These are phyloP conservation scores for Drosophila sechellia DNA, from an alignment of 1,140 invertebrate genomes.

Conservation along the genomic window DNA sequence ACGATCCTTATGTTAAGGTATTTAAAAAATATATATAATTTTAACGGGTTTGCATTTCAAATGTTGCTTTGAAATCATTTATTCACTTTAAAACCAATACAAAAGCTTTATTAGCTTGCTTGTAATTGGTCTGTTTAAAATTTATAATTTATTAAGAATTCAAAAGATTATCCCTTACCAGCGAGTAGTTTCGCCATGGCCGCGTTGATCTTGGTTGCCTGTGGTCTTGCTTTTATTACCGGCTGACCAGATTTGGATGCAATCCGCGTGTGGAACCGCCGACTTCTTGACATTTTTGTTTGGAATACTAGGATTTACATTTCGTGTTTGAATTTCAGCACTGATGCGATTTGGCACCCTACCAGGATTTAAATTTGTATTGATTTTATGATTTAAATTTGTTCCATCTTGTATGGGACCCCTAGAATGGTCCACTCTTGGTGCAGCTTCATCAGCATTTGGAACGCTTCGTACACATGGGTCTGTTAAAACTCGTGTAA, in stretches of 20 bases:
- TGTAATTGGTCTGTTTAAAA: background rate
- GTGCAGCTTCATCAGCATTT: background rate
- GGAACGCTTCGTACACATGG: background rate
- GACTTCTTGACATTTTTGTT: background rate
- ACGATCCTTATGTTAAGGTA: background rate
- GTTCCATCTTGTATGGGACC: background rate
- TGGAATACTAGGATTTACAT: background rate
- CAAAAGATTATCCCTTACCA: constrained; percentile 16
- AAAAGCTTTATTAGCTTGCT: background rate
- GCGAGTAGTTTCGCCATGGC: background rate
- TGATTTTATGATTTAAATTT: background rate
- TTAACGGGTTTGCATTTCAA: background rate
- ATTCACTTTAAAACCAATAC: background rate
- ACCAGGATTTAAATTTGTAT: background rate
- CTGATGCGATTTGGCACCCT: background rate
- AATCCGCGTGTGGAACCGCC: background rate
- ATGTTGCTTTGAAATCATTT: background rate
- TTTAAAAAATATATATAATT: background rate
- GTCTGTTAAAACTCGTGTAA: constrained; percentile 1
- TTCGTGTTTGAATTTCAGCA: background rate
- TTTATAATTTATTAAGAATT: background rate
- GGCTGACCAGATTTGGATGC: background rate
- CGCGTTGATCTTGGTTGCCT: background rate
- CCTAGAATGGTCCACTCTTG: background rate
- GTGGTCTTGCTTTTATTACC: background rate